Evolutionary conservation across 2,888 invertebrate genomes (phyloP), one percentile per base, ranked within the genome.

Genomic region (Fissipunctia ypsillon): DNA sequence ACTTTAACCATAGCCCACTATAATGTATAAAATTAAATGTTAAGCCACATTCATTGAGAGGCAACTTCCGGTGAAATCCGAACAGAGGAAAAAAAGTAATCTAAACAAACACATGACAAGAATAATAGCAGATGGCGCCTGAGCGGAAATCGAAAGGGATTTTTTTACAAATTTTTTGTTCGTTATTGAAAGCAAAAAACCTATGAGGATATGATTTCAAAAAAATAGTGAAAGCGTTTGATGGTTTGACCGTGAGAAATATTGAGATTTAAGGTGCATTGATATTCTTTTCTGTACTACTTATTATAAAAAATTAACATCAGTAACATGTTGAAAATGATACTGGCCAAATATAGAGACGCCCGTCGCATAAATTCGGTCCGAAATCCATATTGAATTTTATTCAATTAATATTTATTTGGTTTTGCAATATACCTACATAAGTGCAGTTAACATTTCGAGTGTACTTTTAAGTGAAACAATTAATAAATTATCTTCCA

Each of bases 131-230:
- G 95, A 95, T 96, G 96, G 96, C 95, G 95, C 95, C 94, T 91
- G 90, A 89, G 88, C 95, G 96, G 96, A 96, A 96, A 96, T 95
- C 95, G 96, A 96, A 96, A 96, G 96, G 93, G 89, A 91, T 89
- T 94, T 94, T 93, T 94, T 93, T 35, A 69, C 73, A 2, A 31
- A 73, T 79, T 87, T 86, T 89, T 91, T 90, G 92, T 93, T 85
- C 80, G 81, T 82, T 84, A 91, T 90, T 85, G 86, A 88, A 85
- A 88, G 86, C 87, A 93, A 94, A 95, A 94, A 95, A 91, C 79
- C 83, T 86, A 87, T 90, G 90, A 90, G 93, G 94, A 93, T 88
- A 88, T 83, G 80, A 84, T 90, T 90, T 76, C 85, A 91, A 91
- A 91, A 91, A 91, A 90, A 85, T 80, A 89, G 93, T 93, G 95